Base-by-base conservation (phyloP, 64 coral and sea anemone genomes). In the Montipora cactus region DNA sequence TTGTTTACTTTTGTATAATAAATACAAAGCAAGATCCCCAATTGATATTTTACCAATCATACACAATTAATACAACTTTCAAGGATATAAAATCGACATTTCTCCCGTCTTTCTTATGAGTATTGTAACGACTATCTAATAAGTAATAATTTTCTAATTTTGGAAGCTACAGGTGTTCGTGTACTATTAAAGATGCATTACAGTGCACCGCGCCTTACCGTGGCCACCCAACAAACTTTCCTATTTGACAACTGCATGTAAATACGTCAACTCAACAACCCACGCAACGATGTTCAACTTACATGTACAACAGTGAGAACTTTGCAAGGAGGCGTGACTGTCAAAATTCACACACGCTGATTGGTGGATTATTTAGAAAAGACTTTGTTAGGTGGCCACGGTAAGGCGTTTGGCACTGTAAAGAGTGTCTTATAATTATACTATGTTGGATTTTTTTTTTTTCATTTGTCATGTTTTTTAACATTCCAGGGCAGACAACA, bases 401-500 rank as follows among this genome's bases (percentile, higher is more conserved):
- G 37, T 37, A 37, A 37, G 37, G 37, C 37, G 37, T 37, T 37
- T 37, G 37, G 37, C 1, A 37, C 37, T 37, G 37, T 37, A 37
- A 67, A 16, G 11, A n/a, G 19, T 68, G 28, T 18, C 5, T 47
- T 45, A 47, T 47, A 25, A 59, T 13, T 12, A 81, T 6, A 8
- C 19, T 14, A 58, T 8, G 5, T 1, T 71, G 44, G 18, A 57
- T 8, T 52, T 20, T 51, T 51, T 48, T 11, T 46, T 51, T 23
- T 23, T 23, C 44, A 86, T 3, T 5, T 16, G 20, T 47, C 15
- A 19, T 47, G 4, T 79, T 91, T 81, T 70, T 53, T 37, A 37
- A 37, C 37, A 47, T 57, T 61, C 9, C 61, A 97, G 95, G 92
- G 44, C 95, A 97, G 44, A 92, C 94, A 47, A 79, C 91, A 16